A percentile compares a stretch with the other conserved stretches of the same genome.
These are phyloP conservation scores for Myotis lucifugus DNA, from an alignment of 2,113 vertebrate species.

Conservation along the genomic window DNA sequence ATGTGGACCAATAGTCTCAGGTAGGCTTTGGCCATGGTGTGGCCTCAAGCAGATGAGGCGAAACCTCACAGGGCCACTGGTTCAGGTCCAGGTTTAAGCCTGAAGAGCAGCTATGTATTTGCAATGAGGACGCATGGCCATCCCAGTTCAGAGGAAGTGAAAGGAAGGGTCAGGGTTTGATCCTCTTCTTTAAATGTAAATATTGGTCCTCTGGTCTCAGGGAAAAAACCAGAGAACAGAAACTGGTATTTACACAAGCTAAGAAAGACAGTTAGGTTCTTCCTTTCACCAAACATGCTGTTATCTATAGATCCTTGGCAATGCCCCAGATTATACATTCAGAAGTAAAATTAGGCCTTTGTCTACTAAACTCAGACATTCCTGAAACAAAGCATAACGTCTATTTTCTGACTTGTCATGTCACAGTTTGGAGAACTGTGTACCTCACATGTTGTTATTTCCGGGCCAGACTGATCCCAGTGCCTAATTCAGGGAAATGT, in stretches of 20 bases:
- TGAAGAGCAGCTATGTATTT: neutral
- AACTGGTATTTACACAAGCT: neutral
- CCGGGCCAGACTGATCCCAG: neutral
- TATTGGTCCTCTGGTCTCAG: neutral
- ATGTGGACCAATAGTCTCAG: neutral
- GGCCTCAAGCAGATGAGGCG: neutral
- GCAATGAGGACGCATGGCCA: neutral
- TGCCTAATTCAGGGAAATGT: neutral
- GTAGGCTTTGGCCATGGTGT: neutral
- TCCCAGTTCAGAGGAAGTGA: neutral
- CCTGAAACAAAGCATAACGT: neutral
- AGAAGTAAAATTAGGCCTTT: constrained; percentile 1
- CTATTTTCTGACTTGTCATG: neutral
- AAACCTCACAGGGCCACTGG: neutral
- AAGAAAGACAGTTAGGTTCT: neutral
- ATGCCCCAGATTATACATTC: neutral
- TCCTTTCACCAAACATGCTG: neutral
- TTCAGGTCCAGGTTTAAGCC: neutral
- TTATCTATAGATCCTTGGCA: neutral
- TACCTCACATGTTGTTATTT: neutral
- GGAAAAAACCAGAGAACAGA: neutral
- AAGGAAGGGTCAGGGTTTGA: neutral
- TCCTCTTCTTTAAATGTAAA: neutral
- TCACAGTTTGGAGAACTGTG: neutral
- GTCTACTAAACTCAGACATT: constrained; percentile 42